phyloP scores from a whole-genome alignment of 2,797 vertebrate species.

The Alfaro cultratus region DNA sequence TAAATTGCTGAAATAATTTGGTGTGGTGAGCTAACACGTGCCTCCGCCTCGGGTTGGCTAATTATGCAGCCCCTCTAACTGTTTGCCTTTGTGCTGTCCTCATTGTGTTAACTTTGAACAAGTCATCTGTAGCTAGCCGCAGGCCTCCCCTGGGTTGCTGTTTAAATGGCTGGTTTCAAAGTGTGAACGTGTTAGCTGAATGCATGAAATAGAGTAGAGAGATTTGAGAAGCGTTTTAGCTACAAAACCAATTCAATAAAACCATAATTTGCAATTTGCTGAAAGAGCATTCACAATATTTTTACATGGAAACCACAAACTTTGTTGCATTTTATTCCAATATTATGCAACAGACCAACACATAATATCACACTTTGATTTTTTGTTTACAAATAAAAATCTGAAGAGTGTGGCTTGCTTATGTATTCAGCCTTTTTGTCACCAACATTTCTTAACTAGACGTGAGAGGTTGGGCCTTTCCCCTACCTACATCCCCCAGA shows the following conservation, averaged over 20 bases:
- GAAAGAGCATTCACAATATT: not conserved
- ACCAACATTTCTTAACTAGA: too few relatives aligned
- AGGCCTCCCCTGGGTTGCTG: slow-evolving; percentile 50
- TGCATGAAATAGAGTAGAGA: slow-evolving; percentile 32
- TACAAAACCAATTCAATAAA: slow-evolving; percentile 17
- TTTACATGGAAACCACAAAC: not conserved
- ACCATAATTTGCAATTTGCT: too few relatives aligned
- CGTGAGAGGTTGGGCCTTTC: too few relatives aligned
- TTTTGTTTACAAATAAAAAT: not conserved
- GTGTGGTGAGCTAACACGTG: slow-evolving; percentile 47
- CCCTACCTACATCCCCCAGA: too few relatives aligned
- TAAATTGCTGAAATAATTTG: slow-evolving; percentile 36
- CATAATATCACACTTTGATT: not conserved
- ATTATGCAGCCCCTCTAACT: slow-evolving; percentile 57
- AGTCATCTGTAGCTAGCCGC: slow-evolving; percentile 60
- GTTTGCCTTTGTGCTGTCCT: slow-evolving; percentile 63
- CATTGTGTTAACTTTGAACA: slow-evolving; percentile 65
- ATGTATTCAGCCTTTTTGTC: not conserved
- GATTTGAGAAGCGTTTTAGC: not conserved
- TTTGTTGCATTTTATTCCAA: not conserved
- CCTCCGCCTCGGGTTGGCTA: slow-evolving; percentile 56
- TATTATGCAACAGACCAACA: not conserved
- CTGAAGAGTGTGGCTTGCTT: not conserved
- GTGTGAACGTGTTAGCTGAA: slow-evolving; percentile 63
- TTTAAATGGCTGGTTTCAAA: slow-evolving; percentile 51